Conservation (phyloP, 2,888 invertebrate species). For the Drosophila silvestris region DNA sequence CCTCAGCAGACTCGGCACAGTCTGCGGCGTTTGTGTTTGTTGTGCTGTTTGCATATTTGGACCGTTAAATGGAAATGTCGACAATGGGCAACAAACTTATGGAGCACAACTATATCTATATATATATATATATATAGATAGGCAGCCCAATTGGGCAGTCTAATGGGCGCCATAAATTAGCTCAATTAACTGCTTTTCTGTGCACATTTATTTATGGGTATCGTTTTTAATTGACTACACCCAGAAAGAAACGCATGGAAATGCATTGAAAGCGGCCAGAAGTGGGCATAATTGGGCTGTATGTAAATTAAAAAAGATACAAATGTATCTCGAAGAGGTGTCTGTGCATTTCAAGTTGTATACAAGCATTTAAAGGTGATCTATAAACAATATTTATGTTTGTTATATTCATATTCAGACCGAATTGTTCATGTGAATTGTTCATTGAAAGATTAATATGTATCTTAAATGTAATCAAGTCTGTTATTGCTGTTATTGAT, state of each 20-base stretch:
- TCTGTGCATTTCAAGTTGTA: neutral
- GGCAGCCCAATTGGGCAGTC: constrained; percentile 38
- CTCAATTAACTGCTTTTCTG: constrained; percentile 47
- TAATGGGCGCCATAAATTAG: constrained; percentile 49
- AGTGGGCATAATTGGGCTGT: neutral
- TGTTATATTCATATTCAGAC: neutral
- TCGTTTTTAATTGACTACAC: neutral
- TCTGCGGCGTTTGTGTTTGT: neutral
- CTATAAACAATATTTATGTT: neutral
- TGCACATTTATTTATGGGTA: constrained; percentile 10
- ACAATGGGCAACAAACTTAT: constrained; percentile 15
- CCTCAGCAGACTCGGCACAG: neutral
- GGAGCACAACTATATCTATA: constrained; percentile 10
- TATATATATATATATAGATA: neutral
- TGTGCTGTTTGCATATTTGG: constrained; percentile 17
- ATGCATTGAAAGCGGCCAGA: neutral
- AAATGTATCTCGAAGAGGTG: neutral
- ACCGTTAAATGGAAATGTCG: constrained; percentile 19
- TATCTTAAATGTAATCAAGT: neutral
- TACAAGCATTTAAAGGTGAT: neutral
- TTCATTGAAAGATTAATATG: neutral
- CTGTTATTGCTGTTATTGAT: no score
- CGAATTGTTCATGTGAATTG: neutral
- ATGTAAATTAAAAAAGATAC: neutral
- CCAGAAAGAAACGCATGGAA: neutral